Percentiles rank a stretch among this genome's conserved stretches.
phyloP scores from a whole-genome alignment of 1,140 invertebrate genomes.

The Notospermus geniculatus region DNA sequence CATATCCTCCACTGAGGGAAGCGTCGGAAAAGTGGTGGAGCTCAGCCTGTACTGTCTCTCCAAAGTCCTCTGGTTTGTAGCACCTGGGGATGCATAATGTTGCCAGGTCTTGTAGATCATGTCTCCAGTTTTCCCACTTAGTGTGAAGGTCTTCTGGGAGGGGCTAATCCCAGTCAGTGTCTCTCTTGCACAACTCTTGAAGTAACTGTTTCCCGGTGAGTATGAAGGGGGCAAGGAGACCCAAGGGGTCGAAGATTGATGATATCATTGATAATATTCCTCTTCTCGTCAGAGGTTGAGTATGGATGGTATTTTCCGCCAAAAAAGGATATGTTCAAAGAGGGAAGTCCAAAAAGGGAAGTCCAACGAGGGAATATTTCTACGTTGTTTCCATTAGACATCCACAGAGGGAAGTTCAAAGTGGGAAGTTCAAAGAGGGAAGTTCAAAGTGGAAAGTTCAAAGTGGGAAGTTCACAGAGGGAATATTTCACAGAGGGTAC shows the following conservation, averaged over 20 bases:
- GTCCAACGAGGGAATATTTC: no score
- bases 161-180: slow-evolving; percentile 19
- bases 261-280: slow-evolving; percentile 29
- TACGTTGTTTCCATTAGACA: no score
- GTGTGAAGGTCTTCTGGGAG: slow-evolving; percentile 10
- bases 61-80: slow-evolving; percentile 24
- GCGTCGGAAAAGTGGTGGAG: slow-evolving; percentile 34
- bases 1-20: slow-evolving; percentile 25
- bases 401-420: no score
- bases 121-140: slow-evolving; percentile 20
- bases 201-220: slow-evolving; percentile 26
- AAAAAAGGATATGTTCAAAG: no score
- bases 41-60: background rate
- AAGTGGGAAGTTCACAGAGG: no score
- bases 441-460: no score
- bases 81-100: slow-evolving; percentile 13
- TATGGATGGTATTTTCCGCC: no score
- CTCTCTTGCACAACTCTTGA: slow-evolving; percentile 26
- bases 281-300: slow-evolving; percentile 23
- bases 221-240: slow-evolving; percentile 27
- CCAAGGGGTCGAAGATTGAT: slow-evolving; percentile 33
- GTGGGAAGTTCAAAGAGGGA: no score
- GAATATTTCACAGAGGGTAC: no score
- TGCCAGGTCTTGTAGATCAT: slow-evolving; percentile 13
- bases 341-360: no score